A percentile compares a stretch with the other conserved stretches of the same genome.
phyloP scores from a whole-genome alignment of 1,140 invertebrate species.

The Papilio glaucus region DNA sequence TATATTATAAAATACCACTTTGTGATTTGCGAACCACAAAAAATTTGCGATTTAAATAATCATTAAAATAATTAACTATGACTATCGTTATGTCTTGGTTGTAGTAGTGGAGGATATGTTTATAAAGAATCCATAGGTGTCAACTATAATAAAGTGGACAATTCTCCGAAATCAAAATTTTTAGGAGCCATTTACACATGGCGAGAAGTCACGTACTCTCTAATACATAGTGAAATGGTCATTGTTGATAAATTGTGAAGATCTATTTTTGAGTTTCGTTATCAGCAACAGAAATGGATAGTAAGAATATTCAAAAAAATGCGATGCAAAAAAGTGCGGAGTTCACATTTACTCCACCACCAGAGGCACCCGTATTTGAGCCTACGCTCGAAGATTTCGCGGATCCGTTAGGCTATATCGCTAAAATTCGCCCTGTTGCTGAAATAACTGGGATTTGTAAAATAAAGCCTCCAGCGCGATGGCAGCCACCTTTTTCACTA shows the following conservation, averaged over 20 bases:
- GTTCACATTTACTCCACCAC: slow-evolving; percentile 85
- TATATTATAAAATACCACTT: slow-evolving; percentile 18
- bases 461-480: slow-evolving; percentile 88
- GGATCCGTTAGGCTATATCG: slow-evolving; percentile 87
- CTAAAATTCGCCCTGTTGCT: slow-evolving; percentile 86
- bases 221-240: slow-evolving; percentile 47
- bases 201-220: slow-evolving; percentile 79
- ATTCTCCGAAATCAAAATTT: slow-evolving; percentile 33
- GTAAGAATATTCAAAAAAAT: slow-evolving; percentile 80
- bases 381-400: slow-evolving; percentile 87
- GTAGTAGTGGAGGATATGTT: slow-evolving; percentile 35
- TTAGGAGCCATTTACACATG: slow-evolving; percentile 82
- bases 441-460: slow-evolving; percentile 88
- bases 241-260: slow-evolving; percentile 41
- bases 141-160: slow-evolving; percentile 36
- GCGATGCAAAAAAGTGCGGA: slow-evolving; percentile 82
- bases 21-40: slow-evolving; percentile 27
- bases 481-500: slow-evolving; percentile 99
- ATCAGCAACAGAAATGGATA: slow-evolving; percentile 63
- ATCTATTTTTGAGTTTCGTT: slow-evolving; percentile 44
- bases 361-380: slow-evolving; percentile 86
- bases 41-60: too few relatives aligned
- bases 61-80: too few relatives aligned
- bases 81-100: neutral
- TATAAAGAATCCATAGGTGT: slow-evolving; percentile 28